These are phyloP conservation scores for Gephyroberyx darwinii DNA, from an alignment of 2,797 vertebrate species.

Conservation along the genomic window DNA sequence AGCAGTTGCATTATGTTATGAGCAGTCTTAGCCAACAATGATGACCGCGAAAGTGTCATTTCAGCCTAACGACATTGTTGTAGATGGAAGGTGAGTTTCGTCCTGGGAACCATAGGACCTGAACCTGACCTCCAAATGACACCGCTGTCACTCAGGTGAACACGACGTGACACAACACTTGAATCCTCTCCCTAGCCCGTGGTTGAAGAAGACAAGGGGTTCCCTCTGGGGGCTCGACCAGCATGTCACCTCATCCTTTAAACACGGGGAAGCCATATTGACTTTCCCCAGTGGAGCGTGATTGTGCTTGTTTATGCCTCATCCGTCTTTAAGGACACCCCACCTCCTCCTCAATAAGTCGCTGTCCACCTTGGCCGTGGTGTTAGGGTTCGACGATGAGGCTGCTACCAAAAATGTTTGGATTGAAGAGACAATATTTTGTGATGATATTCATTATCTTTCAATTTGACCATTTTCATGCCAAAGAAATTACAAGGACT, in stretches of 20 bases:
- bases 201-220: constrained; percentile 18
- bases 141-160: constrained; percentile 25
- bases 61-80: not conserved
- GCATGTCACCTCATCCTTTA: constrained; percentile 41
- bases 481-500: too few species aligned
- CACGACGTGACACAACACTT: constrained; percentile 6
- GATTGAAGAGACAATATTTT: not conserved
- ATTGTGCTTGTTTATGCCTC: constrained; percentile 42
- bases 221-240: constrained; percentile 17
- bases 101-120: not conserved
- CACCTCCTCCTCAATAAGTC: constrained; percentile 11
- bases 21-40: not conserved
- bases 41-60: not conserved
- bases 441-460: not conserved
- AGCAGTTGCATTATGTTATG: too few species aligned
- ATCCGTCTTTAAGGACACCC: constrained; percentile 41
- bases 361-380: constrained; percentile 17
- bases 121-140: constrained; percentile 32
- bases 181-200: not conserved
- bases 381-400: too few species aligned
- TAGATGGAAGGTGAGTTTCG: constrained; percentile 4
- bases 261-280: constrained; percentile 36
- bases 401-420: too few species aligned
- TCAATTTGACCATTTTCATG: too few species aligned
- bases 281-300: constrained; percentile 40